Evolutionary conservation across 1,140 invertebrate species (phyloP).

Genomic region (Dinoponera quadriceps): DNA sequence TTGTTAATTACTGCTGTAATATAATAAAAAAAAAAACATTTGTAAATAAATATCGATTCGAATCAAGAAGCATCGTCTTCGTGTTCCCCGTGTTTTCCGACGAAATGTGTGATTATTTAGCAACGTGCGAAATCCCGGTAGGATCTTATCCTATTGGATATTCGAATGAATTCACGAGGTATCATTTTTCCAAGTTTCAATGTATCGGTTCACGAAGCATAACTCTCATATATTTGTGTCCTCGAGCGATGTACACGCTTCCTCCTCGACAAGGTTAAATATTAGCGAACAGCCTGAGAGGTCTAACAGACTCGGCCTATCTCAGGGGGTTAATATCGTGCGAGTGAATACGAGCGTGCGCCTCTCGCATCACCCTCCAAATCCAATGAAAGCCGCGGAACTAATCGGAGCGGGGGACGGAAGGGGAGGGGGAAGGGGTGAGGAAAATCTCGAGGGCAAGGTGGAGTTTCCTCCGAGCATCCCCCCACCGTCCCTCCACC

Average conservation of each 20-base stretch:
- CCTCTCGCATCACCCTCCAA: not conserved
- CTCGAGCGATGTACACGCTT: too few relatives aligned
- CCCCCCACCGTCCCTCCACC: slow-evolving; percentile 46
- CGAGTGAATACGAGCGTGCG: slow-evolving; percentile 22
- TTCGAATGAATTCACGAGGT: too few relatives aligned
- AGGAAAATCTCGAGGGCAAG: slow-evolving; percentile 54
- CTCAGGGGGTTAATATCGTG: slow-evolving; percentile 16
- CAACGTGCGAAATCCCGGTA: too few relatives aligned
- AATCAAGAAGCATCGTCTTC: slow-evolving; percentile 38
- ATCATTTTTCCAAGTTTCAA: too few relatives aligned
- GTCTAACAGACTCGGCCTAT: slow-evolving; percentile 23
- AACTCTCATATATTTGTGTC: not conserved
- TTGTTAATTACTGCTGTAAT: slow-evolving; percentile 79
- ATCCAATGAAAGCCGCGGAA: slow-evolving; percentile 46
- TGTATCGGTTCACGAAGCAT: not conserved
- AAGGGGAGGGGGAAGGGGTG: not conserved
- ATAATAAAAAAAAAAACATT: slow-evolving; percentile 75
- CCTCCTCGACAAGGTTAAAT: slow-evolving; percentile 1
- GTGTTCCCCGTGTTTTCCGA: not conserved
- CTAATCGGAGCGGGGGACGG: slow-evolving; percentile 62
- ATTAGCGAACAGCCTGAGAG: slow-evolving; percentile 17
- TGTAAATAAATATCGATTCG: slow-evolving; percentile 78
- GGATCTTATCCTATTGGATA: too few relatives aligned
- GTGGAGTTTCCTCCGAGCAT: slow-evolving; percentile 41
- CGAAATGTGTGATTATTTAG: not conserved